Evolutionary conservation across 2,888 invertebrate genomes (phyloP).

Genomic region (Leuctra nigra): DNA sequence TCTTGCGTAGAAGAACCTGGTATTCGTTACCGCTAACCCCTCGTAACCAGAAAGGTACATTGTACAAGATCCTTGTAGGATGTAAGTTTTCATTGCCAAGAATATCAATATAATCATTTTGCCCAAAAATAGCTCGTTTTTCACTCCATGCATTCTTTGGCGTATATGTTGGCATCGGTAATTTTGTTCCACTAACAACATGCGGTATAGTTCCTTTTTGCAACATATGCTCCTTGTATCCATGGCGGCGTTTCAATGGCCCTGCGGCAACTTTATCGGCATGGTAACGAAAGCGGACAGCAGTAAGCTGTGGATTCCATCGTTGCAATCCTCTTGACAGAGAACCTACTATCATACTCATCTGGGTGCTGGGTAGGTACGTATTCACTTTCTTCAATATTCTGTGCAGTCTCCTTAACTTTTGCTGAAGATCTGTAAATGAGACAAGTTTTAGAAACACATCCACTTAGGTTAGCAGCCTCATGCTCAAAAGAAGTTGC

Average conservation of each 20-base stretch:
- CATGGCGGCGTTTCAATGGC: constrained; percentile 58
- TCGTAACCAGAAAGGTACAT: constrained; percentile 82
- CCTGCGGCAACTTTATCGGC: constrained; percentile 52
- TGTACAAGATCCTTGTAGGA: constrained; percentile 77
- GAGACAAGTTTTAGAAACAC: too few species aligned
- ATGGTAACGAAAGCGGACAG: constrained; percentile 53
- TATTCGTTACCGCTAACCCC: constrained; percentile 84
- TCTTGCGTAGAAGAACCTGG: constrained; percentile 67
- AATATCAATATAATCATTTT: constrained; percentile 96
- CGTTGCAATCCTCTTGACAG: background rate
- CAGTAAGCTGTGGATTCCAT: constrained; percentile 38
- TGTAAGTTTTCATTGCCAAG: constrained; percentile 77
- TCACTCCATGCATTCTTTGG: constrained; percentile 70
- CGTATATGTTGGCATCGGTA: constrained; percentile 57
- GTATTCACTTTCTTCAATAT: too few species aligned
- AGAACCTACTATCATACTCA: constrained; percentile 1
- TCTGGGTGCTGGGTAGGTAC: too few species aligned
- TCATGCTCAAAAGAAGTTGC: too few species aligned
- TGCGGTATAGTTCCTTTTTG: constrained; percentile 65
- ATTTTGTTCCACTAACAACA: constrained; percentile 44
- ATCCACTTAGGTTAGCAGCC: too few species aligned
- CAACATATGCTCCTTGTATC: constrained; percentile 61
- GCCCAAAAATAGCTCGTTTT: constrained; percentile 79
- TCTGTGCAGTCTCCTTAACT: too few species aligned
- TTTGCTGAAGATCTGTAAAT: too few species aligned